Base-by-base conservation (phyloP, 2,797 vertebrate genomes). In the Rhadinocentrus ornatus region DNA sequence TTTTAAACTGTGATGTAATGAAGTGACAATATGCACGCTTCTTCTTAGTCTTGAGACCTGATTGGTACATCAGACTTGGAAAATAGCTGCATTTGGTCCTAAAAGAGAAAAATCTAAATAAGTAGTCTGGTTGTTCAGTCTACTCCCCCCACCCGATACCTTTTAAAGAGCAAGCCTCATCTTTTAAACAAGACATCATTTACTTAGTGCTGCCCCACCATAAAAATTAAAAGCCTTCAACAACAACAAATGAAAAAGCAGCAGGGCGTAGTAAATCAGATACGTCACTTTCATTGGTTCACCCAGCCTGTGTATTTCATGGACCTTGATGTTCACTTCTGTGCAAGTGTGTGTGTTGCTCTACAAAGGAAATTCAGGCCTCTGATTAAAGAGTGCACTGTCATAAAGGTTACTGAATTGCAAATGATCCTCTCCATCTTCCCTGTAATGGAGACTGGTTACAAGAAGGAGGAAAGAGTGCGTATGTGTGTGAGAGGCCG, bases 401-500 rank as follows among this genome's bases (percentile, higher is more conserved):
- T 98, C 97, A 98, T 99, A 97, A 98, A 98, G 97, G 97, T 99
- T 99, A 99, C 96, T 96, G 96, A 97, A 98, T 98, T 97, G 97
- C 98, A 99, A 99, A 99, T 99, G 96, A 96, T 96, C 95, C 97
- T 96, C 96, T 99, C 96, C 96, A 98, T 99, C 97, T 98, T 97
- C 94, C 93, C 94, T 92, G 95, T 97, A 98, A 98, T 98, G 96
- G 96, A 95, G 96, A 95, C 93, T 95, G 96, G 96, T 96, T 97
- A 95, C 96, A 96, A 96, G 56, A 60, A 54, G 37, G 26, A 96
- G 79, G 81, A 86, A 82, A 71, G 82, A 74, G 77, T 77, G 73
- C 50, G 62, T 64, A 82, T 60, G 57, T 62, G 54, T n/a, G 65
- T 35, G 57, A 76, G 70, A 66, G 62, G 44, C 66, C 9, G 9